phyloP scores from a whole-genome alignment of 2,113 vertebrate genomes.

The Willisornis vidua region DNA sequence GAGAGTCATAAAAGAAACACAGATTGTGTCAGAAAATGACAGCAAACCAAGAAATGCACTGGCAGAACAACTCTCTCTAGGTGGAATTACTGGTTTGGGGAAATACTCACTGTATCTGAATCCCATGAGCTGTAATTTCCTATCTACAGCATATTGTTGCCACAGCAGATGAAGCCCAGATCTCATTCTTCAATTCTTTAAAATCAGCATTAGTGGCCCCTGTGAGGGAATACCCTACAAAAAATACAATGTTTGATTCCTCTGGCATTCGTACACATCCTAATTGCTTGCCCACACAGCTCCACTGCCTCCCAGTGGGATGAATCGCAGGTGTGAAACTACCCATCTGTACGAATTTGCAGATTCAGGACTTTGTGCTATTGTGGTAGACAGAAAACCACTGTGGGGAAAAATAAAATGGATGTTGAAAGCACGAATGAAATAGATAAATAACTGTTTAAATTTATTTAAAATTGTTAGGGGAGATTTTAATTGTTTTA shows the following conservation, averaged over 20 bases:
- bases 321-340: not conserved
- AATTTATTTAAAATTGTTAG: not conserved
- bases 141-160: conserved; percentile 2
- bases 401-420: not conserved
- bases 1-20: conserved; percentile 25
- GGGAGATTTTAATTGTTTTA: not conserved
- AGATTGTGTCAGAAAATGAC: conserved; percentile 5
- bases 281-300: conserved; percentile 16
- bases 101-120: not conserved
- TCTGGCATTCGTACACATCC: not conserved
- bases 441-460: not conserved
- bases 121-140: conserved; percentile 35
- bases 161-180: not conserved
- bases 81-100: conserved; percentile 33
- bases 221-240: not conserved
- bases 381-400: not conserved
- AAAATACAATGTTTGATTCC: not conserved
- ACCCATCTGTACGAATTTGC: not conserved
- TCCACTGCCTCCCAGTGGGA: not conserved
- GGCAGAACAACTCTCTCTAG: not conserved
- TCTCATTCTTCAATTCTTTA: conserved; percentile 3
- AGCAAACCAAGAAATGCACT: not conserved
- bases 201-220: not conserved
- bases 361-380: conserved; percentile 17
- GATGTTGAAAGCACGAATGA: not conserved